Percentiles rank a stretch among this genome's conserved stretches.
Conservation (phyloP, 2,888 invertebrate species). For the Phyllotreta striolata region DNA sequence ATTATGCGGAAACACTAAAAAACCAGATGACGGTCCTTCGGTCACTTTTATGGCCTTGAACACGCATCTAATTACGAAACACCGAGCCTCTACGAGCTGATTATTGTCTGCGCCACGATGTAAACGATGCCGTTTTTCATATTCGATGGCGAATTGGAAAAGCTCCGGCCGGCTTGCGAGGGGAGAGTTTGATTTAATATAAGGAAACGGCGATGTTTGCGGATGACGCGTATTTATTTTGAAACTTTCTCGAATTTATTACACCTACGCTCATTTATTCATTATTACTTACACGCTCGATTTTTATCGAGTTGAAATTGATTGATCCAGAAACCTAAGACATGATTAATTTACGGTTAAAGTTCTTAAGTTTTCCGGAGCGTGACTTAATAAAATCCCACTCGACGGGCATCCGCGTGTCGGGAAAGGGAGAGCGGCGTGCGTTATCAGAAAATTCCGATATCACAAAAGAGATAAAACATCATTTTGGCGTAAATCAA, state of each 20-base stretch:
- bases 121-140: conserved; percentile 43
- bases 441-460: conserved; percentile 34
- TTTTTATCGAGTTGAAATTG: not conserved
- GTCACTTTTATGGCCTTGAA: conserved; percentile 56
- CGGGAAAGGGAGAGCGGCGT: conserved; percentile 1
- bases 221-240: no score
- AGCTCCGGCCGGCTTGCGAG: conserved; percentile 7
- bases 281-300: no score
- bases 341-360: conserved; percentile 27
- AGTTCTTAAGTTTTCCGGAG: conserved; percentile 23
- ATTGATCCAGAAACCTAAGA: conserved; percentile 6
- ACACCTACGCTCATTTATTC: no score
- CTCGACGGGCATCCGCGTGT: conserved; percentile 12
- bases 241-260: no score
- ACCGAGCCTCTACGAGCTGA: conserved; percentile 48
- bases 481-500: conserved; percentile 55
- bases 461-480: conserved; percentile 45
- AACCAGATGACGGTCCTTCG: conserved; percentile 67
- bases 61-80: conserved; percentile 61
- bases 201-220: conserved; percentile 11
- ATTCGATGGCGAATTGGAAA: conserved; percentile 29
- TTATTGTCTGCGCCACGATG: conserved; percentile 47
- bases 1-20: conserved; percentile 70
- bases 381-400: conserved; percentile 26
- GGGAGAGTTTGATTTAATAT: conserved; percentile 22